phyloP scores from a whole-genome alignment of 2,888 invertebrate species.

The Hemistola chrysoprasaria region DNA sequence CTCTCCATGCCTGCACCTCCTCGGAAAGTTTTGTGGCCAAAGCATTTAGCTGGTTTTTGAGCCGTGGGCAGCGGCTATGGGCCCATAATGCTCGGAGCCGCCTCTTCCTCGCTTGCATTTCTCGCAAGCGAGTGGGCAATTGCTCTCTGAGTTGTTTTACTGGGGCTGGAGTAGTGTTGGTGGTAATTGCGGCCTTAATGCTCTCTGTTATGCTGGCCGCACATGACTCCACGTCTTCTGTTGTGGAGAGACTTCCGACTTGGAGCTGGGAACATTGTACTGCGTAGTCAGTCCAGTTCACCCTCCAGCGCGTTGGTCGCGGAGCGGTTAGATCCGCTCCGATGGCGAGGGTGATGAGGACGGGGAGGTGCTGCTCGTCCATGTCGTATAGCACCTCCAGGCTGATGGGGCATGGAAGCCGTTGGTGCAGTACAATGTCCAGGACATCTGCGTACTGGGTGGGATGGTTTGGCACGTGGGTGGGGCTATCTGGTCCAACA shows the following conservation, averaged over 20 bases:
- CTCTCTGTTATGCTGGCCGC: neutral
- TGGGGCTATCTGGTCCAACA: neutral
- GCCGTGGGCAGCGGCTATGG: neutral
- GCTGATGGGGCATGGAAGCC: neutral
- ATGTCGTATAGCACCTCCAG: neutral
- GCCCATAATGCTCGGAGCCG: neutral
- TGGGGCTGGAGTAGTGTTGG: neutral
- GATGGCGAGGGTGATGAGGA: neutral
- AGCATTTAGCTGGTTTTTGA: neutral
- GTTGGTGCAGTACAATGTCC: neutral
- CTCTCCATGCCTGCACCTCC: neutral
- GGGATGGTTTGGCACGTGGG: neutral
- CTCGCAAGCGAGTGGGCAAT: neutral
- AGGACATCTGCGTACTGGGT: neutral
- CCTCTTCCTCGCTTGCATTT: neutral
- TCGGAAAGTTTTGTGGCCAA: neutral
- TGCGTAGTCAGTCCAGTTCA: neutral
- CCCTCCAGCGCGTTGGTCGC: neutral
- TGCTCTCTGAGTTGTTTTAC: neutral
- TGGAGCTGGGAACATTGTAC: neutral
- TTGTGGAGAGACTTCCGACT: neutral
- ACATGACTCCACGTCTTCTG: constrained; percentile 2
- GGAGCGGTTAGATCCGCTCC: accelerated
- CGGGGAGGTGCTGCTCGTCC: constrained; percentile 1
- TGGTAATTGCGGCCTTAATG: neutral